Base-by-base conservation (phyloP, 1,140 invertebrate species). In the Saccostrea cuccullata region DNA sequence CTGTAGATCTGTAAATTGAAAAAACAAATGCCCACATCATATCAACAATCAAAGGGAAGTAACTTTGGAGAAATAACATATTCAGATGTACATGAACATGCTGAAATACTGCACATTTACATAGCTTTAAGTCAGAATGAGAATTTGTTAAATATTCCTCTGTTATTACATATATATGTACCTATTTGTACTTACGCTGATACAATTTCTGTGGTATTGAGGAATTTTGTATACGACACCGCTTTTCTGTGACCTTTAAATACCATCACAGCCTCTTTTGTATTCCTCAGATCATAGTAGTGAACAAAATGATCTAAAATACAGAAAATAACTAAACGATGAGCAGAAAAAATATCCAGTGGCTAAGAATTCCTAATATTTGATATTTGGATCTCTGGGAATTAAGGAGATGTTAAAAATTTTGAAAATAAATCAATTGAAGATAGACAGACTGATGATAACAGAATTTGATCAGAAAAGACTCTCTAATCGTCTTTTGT, bases 201-300 rank as follows among this genome's bases (percentile, higher is more conserved):
- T 0, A 99, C 98, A 87, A 99, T 97, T 92, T 98, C 98, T 90
- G 97, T 96, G 67, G 97, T 96, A 94, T 98, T 98, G 36, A 99
- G 96, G 95, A 99, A 99, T 94, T 99, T 98, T 0, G 98, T 98
- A 95, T 99, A 99, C 9, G 98, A 99, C 0, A 99, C 98, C 55
- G 98, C 98, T 95, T 99, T 99, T 85, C 97, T 96, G 94, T 99
- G 98, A 12, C 98, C 98, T 93, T 98, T 97, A 92, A 99, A 98
- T 36, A 98, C 96, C 55, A 96, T 96, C 12, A 99, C 95, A 2
- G 98, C 97, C 89, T 97, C 96, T 89, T 97, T 97, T 93, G 97
- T 97, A 90, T 98, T 97, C 55, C 98, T 96, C 70, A 99, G 95
- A 95, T 99, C 98, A 94, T 99, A 99, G 94, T 99, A 99, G 95